These are phyloP conservation scores for Anser cygnoides DNA, from an alignment of 2,113 vertebrate genomes.

Conservation along the genomic window DNA sequence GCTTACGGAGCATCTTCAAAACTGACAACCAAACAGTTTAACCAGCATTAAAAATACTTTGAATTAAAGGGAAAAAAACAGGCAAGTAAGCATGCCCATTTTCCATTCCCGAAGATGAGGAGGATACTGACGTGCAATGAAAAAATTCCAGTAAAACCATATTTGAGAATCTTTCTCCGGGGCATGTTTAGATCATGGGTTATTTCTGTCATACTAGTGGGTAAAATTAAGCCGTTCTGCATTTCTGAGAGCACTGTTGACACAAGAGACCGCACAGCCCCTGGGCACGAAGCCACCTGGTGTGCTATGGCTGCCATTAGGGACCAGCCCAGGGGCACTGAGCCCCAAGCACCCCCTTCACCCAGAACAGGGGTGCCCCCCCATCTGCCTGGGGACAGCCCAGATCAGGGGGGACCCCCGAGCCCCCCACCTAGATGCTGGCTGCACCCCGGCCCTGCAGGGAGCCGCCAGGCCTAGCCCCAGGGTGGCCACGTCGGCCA, in stretches of 20 bases:
- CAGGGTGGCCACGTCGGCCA: not conserved
- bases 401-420: not conserved
- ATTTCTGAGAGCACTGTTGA: not conserved
- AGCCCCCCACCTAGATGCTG: no score
- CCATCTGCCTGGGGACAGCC: no score
- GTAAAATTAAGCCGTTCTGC: not conserved
- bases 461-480: not conserved
- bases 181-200: conserved; percentile 22
- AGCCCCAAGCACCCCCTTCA: not conserved
- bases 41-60: not conserved
- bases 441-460: not conserved
- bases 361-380: not conserved
- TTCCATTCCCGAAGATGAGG: not conserved
- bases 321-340: rapidly evolving
- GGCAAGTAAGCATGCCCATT: not conserved
- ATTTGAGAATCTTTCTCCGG: conserved; percentile 15
- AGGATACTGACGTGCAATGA: not conserved
- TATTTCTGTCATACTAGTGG: conserved; percentile 52
- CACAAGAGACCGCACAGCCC: not conserved
- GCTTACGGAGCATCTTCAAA: not conserved
- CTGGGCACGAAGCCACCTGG: not conserved
- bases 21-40: not conserved
- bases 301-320: rapidly evolving
- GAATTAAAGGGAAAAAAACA: not conserved
- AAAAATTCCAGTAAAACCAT: conserved; percentile 29